These are phyloP conservation scores for Rhinolophus sinicus DNA, from an alignment of 2,113 vertebrate species.

Conservation along the genomic window DNA sequence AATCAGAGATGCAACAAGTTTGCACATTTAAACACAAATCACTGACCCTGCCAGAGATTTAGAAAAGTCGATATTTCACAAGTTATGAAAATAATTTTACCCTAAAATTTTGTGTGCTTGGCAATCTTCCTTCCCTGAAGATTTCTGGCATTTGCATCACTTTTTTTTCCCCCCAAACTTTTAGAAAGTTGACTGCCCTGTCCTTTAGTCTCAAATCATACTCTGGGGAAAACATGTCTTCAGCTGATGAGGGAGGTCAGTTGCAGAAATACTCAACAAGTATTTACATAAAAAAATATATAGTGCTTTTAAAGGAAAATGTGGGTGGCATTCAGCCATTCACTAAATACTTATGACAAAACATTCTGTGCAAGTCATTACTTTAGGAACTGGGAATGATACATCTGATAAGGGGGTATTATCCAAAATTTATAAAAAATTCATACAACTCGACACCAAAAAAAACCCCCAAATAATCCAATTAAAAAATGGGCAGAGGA, in stretches of 20 bases:
- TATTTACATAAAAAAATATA: not conserved
- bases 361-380: not conserved
- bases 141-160: not conserved
- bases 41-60: conserved; percentile 14
- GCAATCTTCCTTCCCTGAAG: not conserved
- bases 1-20: not conserved
- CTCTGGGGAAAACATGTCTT: not conserved
- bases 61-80: conserved; percentile 40
- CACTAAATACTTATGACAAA: conserved; percentile 10
- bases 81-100: not conserved
- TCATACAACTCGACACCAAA: too few species aligned
- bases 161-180: not conserved
- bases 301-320: not conserved
- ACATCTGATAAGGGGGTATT: too few species aligned
- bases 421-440: too few species aligned
- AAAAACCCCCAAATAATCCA: too few species aligned
- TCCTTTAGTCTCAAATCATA: not conserved
- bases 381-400: not conserved
- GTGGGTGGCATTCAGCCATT: not conserved
- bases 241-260: not conserved
- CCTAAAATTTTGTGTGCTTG: not conserved
- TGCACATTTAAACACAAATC: conserved; percentile 54
- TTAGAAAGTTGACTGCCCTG: not conserved
- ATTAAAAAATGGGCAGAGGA: too few species aligned
- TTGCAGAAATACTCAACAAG: not conserved